Evolutionary conservation across 2,113 vertebrate genomes (phyloP).

Genomic region (Urocolius indicus): DNA sequence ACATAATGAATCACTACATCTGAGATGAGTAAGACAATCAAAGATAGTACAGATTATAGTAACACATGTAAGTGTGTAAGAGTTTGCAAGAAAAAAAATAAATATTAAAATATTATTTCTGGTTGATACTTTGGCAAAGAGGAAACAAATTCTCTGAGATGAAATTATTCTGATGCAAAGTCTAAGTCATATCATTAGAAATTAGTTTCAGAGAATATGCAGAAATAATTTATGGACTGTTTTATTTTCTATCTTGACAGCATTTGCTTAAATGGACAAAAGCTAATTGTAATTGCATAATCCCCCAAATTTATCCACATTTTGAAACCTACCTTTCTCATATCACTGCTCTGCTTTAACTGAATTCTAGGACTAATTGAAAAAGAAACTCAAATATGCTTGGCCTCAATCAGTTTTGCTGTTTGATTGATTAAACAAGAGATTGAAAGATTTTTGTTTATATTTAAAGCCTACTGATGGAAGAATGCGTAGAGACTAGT

Average conservation of each 20-base stretch:
- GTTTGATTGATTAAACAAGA: not conserved
- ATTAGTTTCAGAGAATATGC: not conserved
- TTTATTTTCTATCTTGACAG: not conserved
- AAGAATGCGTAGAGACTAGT: not conserved
- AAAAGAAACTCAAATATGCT: not conserved
- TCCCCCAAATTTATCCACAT: not conserved
- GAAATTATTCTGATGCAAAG: not conserved
- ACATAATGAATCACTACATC: rapidly evolving
- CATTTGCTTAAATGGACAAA: not conserved
- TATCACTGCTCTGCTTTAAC: not conserved
- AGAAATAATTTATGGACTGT: not conserved
- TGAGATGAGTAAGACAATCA: not conserved
- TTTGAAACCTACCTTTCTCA: not conserved
- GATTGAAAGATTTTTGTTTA: not conserved
- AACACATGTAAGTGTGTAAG: not conserved
- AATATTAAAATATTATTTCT: not conserved
- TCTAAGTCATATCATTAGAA: not conserved
- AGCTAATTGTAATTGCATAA: not conserved
- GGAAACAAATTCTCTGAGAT: not conserved
- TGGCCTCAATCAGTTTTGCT: not conserved
- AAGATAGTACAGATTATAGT: not conserved
- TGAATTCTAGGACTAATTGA: not conserved
- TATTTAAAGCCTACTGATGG: not conserved
- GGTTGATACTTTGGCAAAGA: not conserved
- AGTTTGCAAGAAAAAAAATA: not conserved